Evolutionary conservation across 2,113 vertebrate genomes (phyloP).

Genomic region (Catharus bicknelli): DNA sequence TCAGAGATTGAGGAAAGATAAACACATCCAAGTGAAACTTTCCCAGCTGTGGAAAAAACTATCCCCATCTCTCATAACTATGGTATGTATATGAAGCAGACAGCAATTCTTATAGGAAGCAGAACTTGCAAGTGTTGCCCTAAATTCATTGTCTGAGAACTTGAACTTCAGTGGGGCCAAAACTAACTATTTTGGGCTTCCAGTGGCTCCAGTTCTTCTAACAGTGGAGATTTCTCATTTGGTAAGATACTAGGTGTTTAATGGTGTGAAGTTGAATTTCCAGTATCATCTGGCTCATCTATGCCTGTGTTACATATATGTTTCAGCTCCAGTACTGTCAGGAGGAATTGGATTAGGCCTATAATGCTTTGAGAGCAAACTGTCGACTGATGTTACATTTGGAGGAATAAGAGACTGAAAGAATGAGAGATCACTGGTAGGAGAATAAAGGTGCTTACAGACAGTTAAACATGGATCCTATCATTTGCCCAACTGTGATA

Average conservation of each 20-base stretch:
- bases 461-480: not conserved
- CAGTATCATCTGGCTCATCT: not conserved
- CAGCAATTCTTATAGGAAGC: not conserved
- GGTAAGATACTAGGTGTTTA: not conserved
- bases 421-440: not conserved
- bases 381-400: not conserved
- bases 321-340: not conserved
- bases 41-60: not conserved
- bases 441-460: not conserved
- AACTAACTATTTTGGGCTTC: not conserved
- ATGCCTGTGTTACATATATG: not conserved
- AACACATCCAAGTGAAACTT: not conserved
- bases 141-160: not conserved
- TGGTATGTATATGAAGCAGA: not conserved
- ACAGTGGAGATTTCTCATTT: not conserved
- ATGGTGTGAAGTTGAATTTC: not conserved
- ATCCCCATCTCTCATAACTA: not conserved
- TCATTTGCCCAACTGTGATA: not conserved
- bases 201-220: not conserved
- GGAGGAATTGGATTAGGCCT: not conserved
- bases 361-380: not conserved
- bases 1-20: not conserved
- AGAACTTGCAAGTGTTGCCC: not conserved
- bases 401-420: constrained; percentile 2
- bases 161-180: not conserved